Evolutionary conservation across 1,140 invertebrate species (phyloP), one percentile per base, ranked within the genome.

Genomic region (Panulirus ornatus): DNA sequence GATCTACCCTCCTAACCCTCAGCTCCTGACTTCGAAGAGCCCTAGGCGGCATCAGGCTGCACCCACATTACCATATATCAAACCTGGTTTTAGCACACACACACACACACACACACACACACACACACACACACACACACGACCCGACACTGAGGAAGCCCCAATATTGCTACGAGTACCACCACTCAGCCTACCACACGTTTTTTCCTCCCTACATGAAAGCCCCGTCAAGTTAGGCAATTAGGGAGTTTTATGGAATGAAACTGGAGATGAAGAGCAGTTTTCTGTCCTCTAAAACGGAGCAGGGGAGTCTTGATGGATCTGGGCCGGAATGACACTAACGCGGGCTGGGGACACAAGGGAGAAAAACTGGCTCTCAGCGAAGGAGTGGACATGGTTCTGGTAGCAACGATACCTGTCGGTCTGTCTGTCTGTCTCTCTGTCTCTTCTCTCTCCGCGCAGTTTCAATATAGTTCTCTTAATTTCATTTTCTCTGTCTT

Each of bases 181-280:
- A 6, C 44, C 22, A 66, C 63, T 34, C 34, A 76, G 38, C 40
- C 73, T 42, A 44, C 36, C 73, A 40, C n/a, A 19, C 34, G 34
- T 40, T n/a, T 34, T 22, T 30, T 51, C 11, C 30, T 30, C 9
- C 76, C 44, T 36, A 38, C 70, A 44, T 27, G 76, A 11, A 47
- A 51, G n/a, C 44, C 44, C 36, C 76, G 38, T 79, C 75, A 51
- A 2, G 76, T 44, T 9, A 51, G n/a, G 76, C 76, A 79, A 79
- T 79, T 79, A 79, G n/a, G 44, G 76, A 79, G 76, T 51, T 79
- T 79, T 51, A 51, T 44, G 76, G 42, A n/a, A 79, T n/a, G 76
- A 51, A 79, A 58, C 54, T 58, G 9, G 22, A 79, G 76, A 51
- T 79, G 27, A 79, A 51, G 44, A 51, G n/a, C 44, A 51, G 8